phyloP scores from a whole-genome alignment of 2,888 invertebrate species.

The Lydus trimaculatus region DNA sequence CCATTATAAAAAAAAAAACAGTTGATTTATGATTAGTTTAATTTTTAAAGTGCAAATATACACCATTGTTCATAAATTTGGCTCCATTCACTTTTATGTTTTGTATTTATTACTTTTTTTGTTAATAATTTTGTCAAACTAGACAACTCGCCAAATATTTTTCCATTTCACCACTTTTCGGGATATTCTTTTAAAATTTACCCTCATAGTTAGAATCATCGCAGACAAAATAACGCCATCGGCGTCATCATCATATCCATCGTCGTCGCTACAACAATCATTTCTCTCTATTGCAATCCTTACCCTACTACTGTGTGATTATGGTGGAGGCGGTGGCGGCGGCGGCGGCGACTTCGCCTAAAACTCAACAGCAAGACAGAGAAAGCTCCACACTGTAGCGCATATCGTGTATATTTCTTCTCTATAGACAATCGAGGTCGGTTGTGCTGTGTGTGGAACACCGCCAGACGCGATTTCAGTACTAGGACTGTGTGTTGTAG shows the following conservation, averaged over 20 bases:
- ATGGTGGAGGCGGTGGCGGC: neutral
- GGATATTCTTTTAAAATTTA: neutral
- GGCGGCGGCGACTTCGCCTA: neutral
- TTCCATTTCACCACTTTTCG: neutral
- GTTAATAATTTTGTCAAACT: too few species aligned
- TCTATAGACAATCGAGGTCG: neutral
- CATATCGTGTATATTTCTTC: neutral
- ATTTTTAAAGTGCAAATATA: neutral
- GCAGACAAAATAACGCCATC: neutral
- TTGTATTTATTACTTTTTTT: neutral
- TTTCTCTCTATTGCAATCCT: neutral
- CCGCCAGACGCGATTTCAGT: neutral
- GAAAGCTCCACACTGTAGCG: neutral
- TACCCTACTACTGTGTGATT: neutral
- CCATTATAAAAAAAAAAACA: neutral
- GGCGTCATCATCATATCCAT: too few species aligned
- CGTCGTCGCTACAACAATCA: conserved; percentile 10
- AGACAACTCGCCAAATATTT: too few species aligned
- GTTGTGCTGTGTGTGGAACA: neutral
- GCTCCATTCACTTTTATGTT: neutral
- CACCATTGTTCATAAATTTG: neutral
- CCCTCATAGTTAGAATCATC: neutral
- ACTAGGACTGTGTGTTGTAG: neutral
- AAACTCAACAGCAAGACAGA: neutral
- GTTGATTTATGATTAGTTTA: neutral